A percentile compares a stretch with the other conserved stretches of the same genome.
These are phyloP conservation scores for Tuta absoluta DNA, from an alignment of 2,888 invertebrate genomes.

Conservation along the genomic window DNA sequence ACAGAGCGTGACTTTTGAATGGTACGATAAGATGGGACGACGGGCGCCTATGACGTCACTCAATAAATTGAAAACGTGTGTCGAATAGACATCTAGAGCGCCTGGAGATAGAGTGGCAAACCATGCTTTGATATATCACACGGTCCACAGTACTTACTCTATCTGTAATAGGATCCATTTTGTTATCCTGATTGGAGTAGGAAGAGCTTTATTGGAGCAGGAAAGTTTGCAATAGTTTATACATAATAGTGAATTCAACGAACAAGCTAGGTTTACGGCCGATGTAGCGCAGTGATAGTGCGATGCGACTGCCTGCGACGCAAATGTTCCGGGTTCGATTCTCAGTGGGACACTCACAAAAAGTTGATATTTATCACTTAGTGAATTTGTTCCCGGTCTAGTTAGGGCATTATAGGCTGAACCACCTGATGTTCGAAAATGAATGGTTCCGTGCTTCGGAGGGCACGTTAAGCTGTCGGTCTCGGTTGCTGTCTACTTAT, in stretches of 20 bases:
- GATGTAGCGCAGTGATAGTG: too few relatives aligned
- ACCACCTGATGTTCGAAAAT: too few relatives aligned
- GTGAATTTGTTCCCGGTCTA: too few relatives aligned
- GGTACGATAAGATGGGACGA: conserved; percentile 52
- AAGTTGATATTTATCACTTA: too few relatives aligned
- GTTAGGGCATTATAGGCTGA: too few relatives aligned
- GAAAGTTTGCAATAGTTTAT: neutral
- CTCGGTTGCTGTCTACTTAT: too few relatives aligned
- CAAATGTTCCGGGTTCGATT: too few relatives aligned
- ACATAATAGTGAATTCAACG: neutral
- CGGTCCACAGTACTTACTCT: too few relatives aligned
- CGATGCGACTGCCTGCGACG: too few relatives aligned
- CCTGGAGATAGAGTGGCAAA: conserved; percentile 10
- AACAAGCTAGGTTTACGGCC: neutral
- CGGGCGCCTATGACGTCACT: conserved; percentile 48
- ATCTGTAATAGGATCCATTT: neutral
- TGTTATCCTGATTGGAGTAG: neutral
- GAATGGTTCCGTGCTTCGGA: too few relatives aligned
- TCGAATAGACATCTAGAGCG: conserved; percentile 50
- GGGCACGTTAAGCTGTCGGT: too few relatives aligned
- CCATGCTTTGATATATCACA: conserved; percentile 4
- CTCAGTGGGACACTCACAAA: too few relatives aligned
- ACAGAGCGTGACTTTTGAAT: conserved; percentile 59
- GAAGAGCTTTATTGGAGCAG: neutral
- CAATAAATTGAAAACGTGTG: conserved; percentile 77